Base-by-base conservation (phyloP, 2,888 invertebrate species). In the Conops quadrifasciatus region DNA sequence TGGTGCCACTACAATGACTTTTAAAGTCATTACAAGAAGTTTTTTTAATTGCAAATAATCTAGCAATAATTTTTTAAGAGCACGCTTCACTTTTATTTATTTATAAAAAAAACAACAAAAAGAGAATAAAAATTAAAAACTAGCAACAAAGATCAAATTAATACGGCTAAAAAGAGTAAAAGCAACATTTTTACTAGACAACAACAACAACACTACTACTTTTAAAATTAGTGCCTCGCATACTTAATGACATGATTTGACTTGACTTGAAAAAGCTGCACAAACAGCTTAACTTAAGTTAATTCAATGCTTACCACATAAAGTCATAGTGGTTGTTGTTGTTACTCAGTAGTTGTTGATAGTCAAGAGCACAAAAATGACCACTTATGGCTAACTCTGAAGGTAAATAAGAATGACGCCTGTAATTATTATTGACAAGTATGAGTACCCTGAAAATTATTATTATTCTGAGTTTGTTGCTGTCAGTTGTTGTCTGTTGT, bases 51-150 rank as follows among this genome's bases (percentile, higher is more conserved):
- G 68, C 62, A 62, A 68, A 68, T 36, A 4, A 36, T 51, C 49
- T 49, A 16, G 36, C n/a, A 49, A 62, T 53, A 45, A 19, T 51
- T 62, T 71, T 65, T 71, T 65, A 60, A 71, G 71, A 51, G 60
- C 70, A 70, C 58, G 70, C 64, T 36, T 63, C 70, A 58, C 47
- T 56, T 45, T 56, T 45, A 49, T 69, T 53, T 49, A 68, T 19
- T 5, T 19, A 24, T 16, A 13, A 21, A 16, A 49, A 49, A 13
- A 49, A 11, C 19, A 19, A 49, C 49, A 49, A 49, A 3, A 49
- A 49, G 11, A n/a, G n/a, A 19, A 49, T 19, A 4, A 49, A 3
- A 19, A 19, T 16, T 5, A 43, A 43, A 43, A 43, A 43, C 5
- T 43, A 43, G 13, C 45, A 53, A 53, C 24, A 53, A 53, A 19